Evolutionary conservation across 2,888 invertebrate genomes (phyloP).

Genomic region (Machimus rusticus): DNA sequence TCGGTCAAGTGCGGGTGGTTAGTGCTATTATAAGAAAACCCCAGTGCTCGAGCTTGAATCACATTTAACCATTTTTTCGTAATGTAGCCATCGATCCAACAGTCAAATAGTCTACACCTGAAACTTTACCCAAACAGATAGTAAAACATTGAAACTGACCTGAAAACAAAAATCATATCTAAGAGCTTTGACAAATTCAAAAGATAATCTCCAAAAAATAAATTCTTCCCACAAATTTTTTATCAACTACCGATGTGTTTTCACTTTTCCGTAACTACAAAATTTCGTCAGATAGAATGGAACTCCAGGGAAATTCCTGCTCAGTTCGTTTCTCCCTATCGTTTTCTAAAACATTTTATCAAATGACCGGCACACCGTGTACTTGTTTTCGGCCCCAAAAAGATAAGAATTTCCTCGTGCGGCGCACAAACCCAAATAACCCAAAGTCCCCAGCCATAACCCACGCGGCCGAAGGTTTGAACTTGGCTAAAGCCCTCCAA

Average conservation of each 20-base stretch:
- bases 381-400: neutral
- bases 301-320: neutral
- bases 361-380: neutral
- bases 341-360: neutral
- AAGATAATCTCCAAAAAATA: neutral
- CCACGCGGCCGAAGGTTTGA: neutral
- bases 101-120: too few species aligned
- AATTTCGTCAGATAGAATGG: neutral
- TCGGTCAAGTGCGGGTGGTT: too few species aligned
- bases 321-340: neutral
- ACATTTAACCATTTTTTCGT: too few species aligned
- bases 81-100: neutral
- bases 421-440: neutral
- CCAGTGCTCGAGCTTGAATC: too few species aligned
- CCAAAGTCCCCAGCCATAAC: neutral
- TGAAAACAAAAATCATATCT: neutral
- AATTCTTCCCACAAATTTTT: neutral
- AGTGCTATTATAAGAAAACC: too few species aligned
- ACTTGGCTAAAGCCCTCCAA: neutral
- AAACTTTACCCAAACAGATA: neutral
- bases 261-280: neutral
- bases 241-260: neutral
- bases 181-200: neutral
- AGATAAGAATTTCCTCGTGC: neutral
- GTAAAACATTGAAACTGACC: neutral